Base-by-base conservation (phyloP, 2,797 vertebrate species). In the Typhlichthys subterraneus region DNA sequence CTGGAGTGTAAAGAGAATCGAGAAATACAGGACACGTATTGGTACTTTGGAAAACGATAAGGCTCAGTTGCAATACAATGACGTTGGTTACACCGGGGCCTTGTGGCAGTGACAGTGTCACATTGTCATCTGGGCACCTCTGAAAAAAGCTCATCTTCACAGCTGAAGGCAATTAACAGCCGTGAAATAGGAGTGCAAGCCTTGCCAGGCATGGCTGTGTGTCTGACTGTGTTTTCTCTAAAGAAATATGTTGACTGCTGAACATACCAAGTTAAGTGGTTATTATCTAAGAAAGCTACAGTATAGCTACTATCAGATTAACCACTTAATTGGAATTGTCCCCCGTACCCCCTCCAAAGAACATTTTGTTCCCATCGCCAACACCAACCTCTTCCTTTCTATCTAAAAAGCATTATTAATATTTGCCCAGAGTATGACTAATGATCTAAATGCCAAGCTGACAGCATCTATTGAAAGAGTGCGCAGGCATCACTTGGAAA, bases 341-440 rank as follows among this genome's bases (percentile, higher is more conserved):
- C 53, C 42, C 19, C 14, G 45, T 13, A 12, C 5, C 50, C 53
- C 10, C 53, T 9, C 38, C 4, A 42, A 42, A 42, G 33, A 73
- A 57, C 75, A 50, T 63, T 81, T 76, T 69, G 59, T 62, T 73
- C 61, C 38, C 23, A 70, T 70, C 61, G 64, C 67, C 65, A 4
- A 57, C 62, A 29, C 55, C 56, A 9, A 61, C n/a, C 23, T 38
- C 31, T 57, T 70, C 42, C 55, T 63, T 67, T 70, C 67, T 46
- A 70, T 42, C 48, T 53, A 73, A 81, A 83, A 58, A 76, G 73
- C 69, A 76, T 80, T 77, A 77, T 78, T 77, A 76, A 77, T 63
- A 65, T 48, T 66, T n/a, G 55, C 61, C 69, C 61, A n/a, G 12
- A 69, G 45, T 49, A 45, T 45, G 60, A 74, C 63, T 54, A 57